phyloP scores from a whole-genome alignment of 2,113 vertebrate species.

The Zootoca vivipara region DNA sequence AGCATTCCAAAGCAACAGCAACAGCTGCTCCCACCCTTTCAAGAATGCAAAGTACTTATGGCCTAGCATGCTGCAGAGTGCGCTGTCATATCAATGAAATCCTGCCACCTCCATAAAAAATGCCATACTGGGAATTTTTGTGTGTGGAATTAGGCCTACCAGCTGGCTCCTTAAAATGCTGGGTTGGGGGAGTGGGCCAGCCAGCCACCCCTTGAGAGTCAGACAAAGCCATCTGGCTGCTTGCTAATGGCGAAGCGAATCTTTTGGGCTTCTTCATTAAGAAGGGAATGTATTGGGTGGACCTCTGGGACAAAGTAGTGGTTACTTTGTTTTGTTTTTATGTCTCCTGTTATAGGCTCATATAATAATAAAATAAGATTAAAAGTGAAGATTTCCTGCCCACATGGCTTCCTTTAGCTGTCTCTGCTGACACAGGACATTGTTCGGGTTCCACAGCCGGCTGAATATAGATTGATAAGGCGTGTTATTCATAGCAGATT shows the following conservation, averaged over 20 bases:
- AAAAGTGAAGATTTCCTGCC: background rate
- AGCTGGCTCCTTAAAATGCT: background rate
- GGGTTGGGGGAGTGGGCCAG: background rate
- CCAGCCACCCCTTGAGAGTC: background rate
- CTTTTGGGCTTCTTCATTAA: background rate
- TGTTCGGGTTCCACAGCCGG: background rate
- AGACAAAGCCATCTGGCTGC: background rate
- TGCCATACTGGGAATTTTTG: background rate
- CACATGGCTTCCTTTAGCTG: background rate
- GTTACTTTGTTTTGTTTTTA: background rate
- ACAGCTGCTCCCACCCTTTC: background rate
- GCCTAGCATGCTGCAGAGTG: background rate
- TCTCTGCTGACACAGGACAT: background rate
- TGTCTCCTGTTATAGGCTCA: background rate
- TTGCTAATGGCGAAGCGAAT: background rate
- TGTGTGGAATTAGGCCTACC: background rate
- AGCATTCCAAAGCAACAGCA: conserved; percentile 14
- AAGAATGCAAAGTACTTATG: conserved; percentile 37
- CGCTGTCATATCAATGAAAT: accelerated
- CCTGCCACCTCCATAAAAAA: background rate
- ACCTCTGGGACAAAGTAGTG: background rate
- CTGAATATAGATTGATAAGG: background rate
- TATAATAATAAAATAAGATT: conserved; percentile 1
- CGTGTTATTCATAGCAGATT: background rate
- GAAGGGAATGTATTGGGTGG: background rate